These are phyloP conservation scores for Plectus sambesii DNA, from an alignment of 1,140 invertebrate genomes.

Conservation along the genomic window DNA sequence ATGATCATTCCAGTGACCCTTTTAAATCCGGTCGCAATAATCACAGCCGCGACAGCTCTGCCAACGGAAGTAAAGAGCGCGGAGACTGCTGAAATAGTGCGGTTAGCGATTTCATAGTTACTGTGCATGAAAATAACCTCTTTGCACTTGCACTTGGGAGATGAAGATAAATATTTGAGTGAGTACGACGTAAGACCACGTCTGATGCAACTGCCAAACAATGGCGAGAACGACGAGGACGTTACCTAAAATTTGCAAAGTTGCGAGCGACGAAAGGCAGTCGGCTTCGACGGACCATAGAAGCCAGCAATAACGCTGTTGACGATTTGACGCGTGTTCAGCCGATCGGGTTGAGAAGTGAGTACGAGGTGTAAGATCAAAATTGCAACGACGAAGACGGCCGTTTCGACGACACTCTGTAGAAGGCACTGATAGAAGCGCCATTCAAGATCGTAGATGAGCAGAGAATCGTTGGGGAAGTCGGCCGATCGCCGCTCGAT, in stretches of 20 bases:
- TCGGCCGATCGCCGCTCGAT: slow-evolving; percentile 21
- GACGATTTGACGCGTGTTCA: slow-evolving; percentile 8
- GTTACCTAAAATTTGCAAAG: slow-evolving; percentile 29
- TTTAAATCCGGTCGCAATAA: no score
- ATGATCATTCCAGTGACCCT: no score
- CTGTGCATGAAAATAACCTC: slow-evolving; percentile 27
- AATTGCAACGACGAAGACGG: slow-evolving; percentile 13
- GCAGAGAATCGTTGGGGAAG: background rate
- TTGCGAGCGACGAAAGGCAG: background rate
- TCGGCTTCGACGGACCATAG: no score
- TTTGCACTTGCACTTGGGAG: slow-evolving; percentile 42
- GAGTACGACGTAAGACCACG: slow-evolving; percentile 29
- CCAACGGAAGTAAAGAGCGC: no score
- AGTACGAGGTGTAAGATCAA: slow-evolving; percentile 8
- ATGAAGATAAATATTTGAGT: slow-evolving; percentile 35
- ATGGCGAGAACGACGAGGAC: slow-evolving; percentile 39
- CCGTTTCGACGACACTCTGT: slow-evolving; percentile 24
- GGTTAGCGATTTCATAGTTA: no score
- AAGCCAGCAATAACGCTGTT: slow-evolving; percentile 27
- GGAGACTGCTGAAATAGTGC: no score
- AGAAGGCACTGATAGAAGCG: slow-evolving; percentile 39
- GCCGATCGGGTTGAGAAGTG: background rate
- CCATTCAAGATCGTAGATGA: slow-evolving; percentile 40
- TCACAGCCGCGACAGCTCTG: no score
- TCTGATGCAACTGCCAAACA: slow-evolving; percentile 35